Base-by-base conservation (phyloP, 2,888 invertebrate genomes). In the Chydorus sphaericus region DNA sequence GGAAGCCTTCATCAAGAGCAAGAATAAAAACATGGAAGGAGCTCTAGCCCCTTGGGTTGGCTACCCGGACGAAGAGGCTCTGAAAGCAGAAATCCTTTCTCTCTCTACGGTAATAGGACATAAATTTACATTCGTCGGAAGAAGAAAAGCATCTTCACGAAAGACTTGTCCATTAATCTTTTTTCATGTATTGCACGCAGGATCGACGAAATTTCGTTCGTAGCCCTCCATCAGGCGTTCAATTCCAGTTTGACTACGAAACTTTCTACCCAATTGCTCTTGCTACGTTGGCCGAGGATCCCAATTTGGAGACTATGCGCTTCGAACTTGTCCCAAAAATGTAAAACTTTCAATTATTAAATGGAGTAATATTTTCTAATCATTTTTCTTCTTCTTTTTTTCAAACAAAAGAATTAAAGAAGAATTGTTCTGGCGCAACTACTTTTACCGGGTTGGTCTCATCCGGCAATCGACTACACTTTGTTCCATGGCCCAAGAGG, bases 361-460 rank as follows among this genome's bases (percentile, higher is more conserved):
- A 20, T 39, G 18, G 44, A 14, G n/a, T n/a, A 3, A 23, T 39
- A 20, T 39, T 39, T n/a, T 23, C 10, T 39, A 2, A 14, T 8
- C 16, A 48, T 20, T 48, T 44, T 20, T 18, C 14, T 3, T n/a
- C 4, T 37, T 37, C 6, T 16, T 37, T 37, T 16, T 6, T 37
- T 37, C 4, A 48, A 18, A 14, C 4, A 26, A 10, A 59, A 67
- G 90, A 65, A 88, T 92, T 71, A 86, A 85, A 66, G 98, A 98
- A 77, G 94, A 96, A 73, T 86, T 87, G 70, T 99, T 98, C 77
- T 98, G 98, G 98, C 82, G 93, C 69, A 99, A 98, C 78, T 98
- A 99, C 72, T 98, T 98, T 77, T 98, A 98, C 77, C 88, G 98
- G 69, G 89, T 99, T 64, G 93, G 92, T 65, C 82, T 98, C 65